phyloP scores from a whole-genome alignment of 53 echinoderm and acorn worm species.

The Apostichopus leukothele region DNA sequence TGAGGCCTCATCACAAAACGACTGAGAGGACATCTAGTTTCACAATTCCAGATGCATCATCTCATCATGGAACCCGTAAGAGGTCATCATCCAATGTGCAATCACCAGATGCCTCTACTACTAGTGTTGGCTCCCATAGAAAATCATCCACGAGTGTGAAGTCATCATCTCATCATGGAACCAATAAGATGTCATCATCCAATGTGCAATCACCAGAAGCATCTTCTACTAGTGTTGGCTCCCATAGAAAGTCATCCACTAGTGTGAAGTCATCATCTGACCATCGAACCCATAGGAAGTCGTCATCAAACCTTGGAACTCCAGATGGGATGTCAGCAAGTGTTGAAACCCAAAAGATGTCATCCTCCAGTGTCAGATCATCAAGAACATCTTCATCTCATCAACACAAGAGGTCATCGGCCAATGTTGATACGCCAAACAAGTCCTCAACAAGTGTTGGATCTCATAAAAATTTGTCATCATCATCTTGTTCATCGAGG shows the following conservation, averaged over 20 bases:
- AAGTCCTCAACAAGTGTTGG: not conserved
- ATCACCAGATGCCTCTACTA: not conserved
- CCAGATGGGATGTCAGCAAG: not conserved
- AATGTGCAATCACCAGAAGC: not conserved
- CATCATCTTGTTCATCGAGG: not conserved
- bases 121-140: not conserved
- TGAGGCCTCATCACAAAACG: not conserved
- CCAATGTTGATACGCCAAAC: not conserved
- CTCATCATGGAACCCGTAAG: not conserved
- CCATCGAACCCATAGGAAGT: not conserved
- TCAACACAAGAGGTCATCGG: not conserved
- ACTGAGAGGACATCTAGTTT: not conserved
- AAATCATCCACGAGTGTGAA: not conserved
- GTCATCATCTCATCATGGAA: not conserved
- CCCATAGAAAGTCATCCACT: not conserved
- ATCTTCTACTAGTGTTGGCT: not conserved
- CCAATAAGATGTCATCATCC: not conserved
- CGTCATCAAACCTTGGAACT: not conserved
- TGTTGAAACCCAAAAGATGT: not conserved
- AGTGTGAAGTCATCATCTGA: conserved; percentile 6
- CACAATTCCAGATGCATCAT: not conserved
- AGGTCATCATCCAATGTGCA: not conserved
- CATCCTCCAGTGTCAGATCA: conserved; percentile 2
- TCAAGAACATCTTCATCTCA: not conserved
- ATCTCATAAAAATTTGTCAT: not conserved